phyloP scores from a whole-genome alignment of 1,140 invertebrate species.

The Danaus plexippus region DNA sequence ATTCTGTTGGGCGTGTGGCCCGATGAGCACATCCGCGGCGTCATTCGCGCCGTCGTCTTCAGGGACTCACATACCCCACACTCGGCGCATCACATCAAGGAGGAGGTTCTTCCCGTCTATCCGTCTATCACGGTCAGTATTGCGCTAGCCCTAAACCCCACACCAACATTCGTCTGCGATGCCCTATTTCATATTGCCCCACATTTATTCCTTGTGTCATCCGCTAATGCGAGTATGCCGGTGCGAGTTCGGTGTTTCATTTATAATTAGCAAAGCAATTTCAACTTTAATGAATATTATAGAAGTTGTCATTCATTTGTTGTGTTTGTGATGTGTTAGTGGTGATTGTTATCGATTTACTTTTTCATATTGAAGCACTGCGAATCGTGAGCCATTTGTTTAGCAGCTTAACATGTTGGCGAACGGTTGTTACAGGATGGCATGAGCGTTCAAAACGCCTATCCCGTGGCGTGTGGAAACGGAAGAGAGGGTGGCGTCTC shows the following conservation, averaged over 20 bases:
- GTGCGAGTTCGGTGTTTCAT: conserved; percentile 32
- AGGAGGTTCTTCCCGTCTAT: conserved; percentile 61
- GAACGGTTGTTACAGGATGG: conserved; percentile 34
- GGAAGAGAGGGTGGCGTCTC: conserved; percentile 75
- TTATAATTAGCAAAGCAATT: conserved; percentile 25
- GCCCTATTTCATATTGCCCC: background rate
- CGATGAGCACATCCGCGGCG: conserved; percentile 91
- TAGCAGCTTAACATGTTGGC: conserved; percentile 14
- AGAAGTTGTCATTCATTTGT: background rate
- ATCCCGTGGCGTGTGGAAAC: conserved; percentile 67
- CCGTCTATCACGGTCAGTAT: conserved; percentile 68
- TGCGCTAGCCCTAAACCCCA: conserved; percentile 12
- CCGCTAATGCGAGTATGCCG: conserved; percentile 37
- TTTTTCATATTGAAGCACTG: conserved; percentile 3
- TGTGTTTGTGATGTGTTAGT: too few species aligned
- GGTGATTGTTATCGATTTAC: too few species aligned
- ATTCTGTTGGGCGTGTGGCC: conserved; percentile 93
- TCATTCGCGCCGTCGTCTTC: conserved; percentile 92
- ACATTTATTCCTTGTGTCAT: conserved; percentile 6
- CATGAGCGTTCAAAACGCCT: conserved; percentile 60
- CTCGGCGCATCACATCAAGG: conserved; percentile 73
- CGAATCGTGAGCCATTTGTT: conserved; percentile 13
- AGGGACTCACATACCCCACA: conserved; percentile 81
- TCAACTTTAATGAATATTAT: conserved; percentile 22
- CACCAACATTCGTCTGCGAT: background rate